phyloP scores from a whole-genome alignment of 1,140 invertebrate species.

The Scaptomyza montana region DNA sequence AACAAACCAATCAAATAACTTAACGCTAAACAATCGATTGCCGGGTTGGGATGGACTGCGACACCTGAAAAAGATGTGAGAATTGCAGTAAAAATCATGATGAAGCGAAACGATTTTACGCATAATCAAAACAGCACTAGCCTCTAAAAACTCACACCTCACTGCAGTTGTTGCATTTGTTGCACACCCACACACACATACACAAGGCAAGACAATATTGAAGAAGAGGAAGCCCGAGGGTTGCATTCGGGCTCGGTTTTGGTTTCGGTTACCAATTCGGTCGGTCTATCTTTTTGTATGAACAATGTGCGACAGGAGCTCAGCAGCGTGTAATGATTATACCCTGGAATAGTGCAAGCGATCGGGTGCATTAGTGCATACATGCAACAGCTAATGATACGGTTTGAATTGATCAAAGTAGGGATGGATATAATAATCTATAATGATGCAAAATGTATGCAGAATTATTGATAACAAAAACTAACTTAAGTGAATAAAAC shows the following conservation, averaged over 20 bases:
- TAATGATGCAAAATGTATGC: too few species aligned
- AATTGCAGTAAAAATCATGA: slow-evolving; percentile 68
- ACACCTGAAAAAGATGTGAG: slow-evolving; percentile 43
- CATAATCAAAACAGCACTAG: slow-evolving; percentile 78
- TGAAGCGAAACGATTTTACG: slow-evolving; percentile 76
- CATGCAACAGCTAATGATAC: background rate
- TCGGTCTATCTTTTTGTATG: slow-evolving; percentile 5
- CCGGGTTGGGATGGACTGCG: background rate
- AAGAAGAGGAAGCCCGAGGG: slow-evolving; percentile 1
- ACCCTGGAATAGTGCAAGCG: slow-evolving; percentile 1
- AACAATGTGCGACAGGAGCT: slow-evolving; percentile 60
- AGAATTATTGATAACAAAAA: too few species aligned
- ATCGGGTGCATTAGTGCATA: background rate
- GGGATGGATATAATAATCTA: too few species aligned
- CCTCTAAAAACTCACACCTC: slow-evolving; percentile 72
- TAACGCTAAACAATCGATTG: slow-evolving; percentile 34
- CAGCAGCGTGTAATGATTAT: slow-evolving; percentile 74
- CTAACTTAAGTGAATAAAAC: too few species aligned
- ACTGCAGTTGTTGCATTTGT: slow-evolving; percentile 27
- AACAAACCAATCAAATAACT: slow-evolving; percentile 52
- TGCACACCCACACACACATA: slow-evolving; percentile 36
- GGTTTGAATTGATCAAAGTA: too few species aligned
- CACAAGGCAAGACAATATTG: slow-evolving; percentile 4
- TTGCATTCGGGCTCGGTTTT: slow-evolving; percentile 22
- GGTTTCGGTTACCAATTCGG: slow-evolving; percentile 35